phyloP scores from a whole-genome alignment of 2,113 vertebrate species.

The Pimephales promelas region DNA sequence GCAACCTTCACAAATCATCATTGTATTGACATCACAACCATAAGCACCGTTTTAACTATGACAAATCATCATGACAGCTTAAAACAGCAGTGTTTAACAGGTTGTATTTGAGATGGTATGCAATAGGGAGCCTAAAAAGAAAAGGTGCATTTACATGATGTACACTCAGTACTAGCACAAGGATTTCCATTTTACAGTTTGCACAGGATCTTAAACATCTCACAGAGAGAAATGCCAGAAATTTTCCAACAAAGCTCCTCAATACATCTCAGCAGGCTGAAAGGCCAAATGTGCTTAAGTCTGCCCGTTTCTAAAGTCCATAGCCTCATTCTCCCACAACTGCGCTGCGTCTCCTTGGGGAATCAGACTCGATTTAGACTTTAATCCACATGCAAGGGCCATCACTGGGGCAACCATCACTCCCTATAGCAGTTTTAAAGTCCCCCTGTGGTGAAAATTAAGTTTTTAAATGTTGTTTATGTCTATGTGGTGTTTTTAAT shows the following conservation, averaged over 20 bases:
- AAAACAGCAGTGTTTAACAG: background rate
- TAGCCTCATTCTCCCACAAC: background rate
- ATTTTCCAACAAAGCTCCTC: background rate
- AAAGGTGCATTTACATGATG: background rate
- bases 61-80: background rate
- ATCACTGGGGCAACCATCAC: constrained; percentile 15
- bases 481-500: no score
- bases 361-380: constrained; percentile 40
- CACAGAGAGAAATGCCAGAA: background rate
- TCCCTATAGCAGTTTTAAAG: background rate
- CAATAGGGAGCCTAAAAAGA: background rate
- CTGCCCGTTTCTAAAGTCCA: constrained; percentile 12
- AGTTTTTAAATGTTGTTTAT: no score
- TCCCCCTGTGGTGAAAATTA: no score
- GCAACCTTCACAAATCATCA: background rate
- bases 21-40: background rate
- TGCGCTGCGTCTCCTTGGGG: background rate
- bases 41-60: background rate
- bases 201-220: background rate
- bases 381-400: constrained; percentile 34
- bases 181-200: background rate
- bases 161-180: background rate
- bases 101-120: background rate
- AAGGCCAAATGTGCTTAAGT: background rate
- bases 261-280: background rate